Base-by-base conservation (phyloP, 2,113 vertebrate species). In the Xenus cinereus region DNA sequence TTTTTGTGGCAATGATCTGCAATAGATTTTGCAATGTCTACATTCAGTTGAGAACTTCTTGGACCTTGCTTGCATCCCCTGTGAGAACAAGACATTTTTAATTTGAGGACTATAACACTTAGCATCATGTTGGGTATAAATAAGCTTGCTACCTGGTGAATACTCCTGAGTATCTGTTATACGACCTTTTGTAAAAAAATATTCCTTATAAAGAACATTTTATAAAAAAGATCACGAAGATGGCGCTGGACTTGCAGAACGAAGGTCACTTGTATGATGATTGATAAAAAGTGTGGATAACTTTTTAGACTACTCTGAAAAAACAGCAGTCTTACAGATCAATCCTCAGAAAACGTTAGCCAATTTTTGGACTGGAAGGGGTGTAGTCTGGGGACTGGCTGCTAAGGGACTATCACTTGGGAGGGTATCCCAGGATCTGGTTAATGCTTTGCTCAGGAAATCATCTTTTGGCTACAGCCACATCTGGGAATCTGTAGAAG, bases 201-300 rank as follows among this genome's bases (percentile, higher is more conserved):
- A n/a, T 53, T 92, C 73, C 73, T 96, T 86, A 41, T 68, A 94
- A 97, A 94, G 16, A 35, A 53, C 27, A 63, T 85, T 50, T 85
- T 69, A 73, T 54, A 15, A 75, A 89, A 95, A 83, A 83, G 33
- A 30, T 39, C 12, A 63, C 89, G 46, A 75, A 46, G 28, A n/a
- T 56, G 19, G 78, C 46, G 51, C 20, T 82, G 53, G 46, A 81
- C 33, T 89, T 88, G 83, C 26, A 90, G 43, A 84, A 46, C 3
- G 33, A 72, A 93, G 18, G 68, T 90, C 30, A 82, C n/a, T 72
- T 50, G 10, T 3, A 9, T 6, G 39, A 43, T 62, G 56, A 76
- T 14, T 50, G 51, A 64, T 23, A 35, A 86, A 62, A 81, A 20
- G 7, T 28, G 6, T 41, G 32, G 45, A 64, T 66, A 50, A 37